Evolutionary conservation across 1,140 invertebrate genomes (phyloP).

Genomic region (Hetaerina americana): DNA sequence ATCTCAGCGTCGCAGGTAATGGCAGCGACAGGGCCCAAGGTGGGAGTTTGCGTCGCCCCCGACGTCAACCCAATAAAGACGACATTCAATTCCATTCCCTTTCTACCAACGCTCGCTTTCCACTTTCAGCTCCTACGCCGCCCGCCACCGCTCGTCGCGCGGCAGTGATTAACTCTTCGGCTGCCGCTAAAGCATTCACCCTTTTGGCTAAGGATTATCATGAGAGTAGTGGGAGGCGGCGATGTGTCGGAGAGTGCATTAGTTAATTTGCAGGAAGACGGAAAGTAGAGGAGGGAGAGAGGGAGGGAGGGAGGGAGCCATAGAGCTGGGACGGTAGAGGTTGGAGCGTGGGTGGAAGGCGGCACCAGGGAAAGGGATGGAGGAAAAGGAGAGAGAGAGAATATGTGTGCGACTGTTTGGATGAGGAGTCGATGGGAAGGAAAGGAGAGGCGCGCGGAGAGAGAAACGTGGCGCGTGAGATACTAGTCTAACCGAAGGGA

Average conservation of each 20-base stretch:
- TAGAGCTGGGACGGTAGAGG: not conserved
- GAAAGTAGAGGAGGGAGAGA: too few species aligned
- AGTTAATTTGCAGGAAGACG: not conserved
- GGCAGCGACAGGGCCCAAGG: too few species aligned
- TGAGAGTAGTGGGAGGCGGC: not conserved
- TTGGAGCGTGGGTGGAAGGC: not conserved
- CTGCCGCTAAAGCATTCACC: not conserved
- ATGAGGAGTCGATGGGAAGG: too few species aligned
- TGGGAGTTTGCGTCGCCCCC: too few species aligned
- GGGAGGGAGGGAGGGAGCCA: not conserved
- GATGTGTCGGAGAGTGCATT: not conserved
- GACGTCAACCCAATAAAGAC: too few species aligned
- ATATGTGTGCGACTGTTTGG: not conserved
- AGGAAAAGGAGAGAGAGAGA: not conserved
- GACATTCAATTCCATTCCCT: not conserved
- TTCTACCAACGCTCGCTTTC: not conserved
- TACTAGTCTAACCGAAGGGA: too few species aligned
- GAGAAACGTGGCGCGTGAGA: too few species aligned
- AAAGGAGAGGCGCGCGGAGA: too few species aligned
- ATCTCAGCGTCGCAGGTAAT: too few species aligned
- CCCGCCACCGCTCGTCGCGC: not conserved
- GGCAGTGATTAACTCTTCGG: not conserved
- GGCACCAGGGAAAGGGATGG: not conserved
- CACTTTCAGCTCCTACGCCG: not conserved
- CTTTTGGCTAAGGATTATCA: not conserved